Evolutionary conservation across 1,140 invertebrate species (phyloP), one percentile per base, ranked within the genome.

Genomic region (Caenorhabditis latens): DNA sequence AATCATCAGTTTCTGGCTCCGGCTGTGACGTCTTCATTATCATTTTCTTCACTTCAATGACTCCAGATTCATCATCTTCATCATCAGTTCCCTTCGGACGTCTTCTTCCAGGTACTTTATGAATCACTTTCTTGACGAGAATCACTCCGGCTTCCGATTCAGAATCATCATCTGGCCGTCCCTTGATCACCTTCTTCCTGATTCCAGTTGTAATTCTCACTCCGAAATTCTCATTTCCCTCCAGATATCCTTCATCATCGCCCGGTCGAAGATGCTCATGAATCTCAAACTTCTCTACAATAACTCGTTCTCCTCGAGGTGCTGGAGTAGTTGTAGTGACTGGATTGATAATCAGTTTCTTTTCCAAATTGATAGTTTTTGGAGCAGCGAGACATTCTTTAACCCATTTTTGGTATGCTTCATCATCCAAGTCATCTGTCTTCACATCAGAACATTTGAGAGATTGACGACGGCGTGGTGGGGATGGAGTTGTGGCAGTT

Each of bases 221-320:
- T 43, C 67, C 67, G 46, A 75, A 75, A 48, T 48, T 42, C n/a
- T 75, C 67, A 48, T 75, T 75, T 46, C 67, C 67, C n/a, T 75
- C 43, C 67, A 46, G 19, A 75, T 46, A 46, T 75, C 67, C 67
- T 46, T 75, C 67, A 75, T 75, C 67, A n/a, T 75, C 67, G 6
- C 46, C 67, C 24, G 67, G 67, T 14, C 67, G 67, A 46, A 75
- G 42, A 75, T 75, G 67, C 19, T 75, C 43, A 46, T 46, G 14
- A 46, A 75, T 75, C 43, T 43, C 67, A 13, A 75, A 8, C 19
- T 75, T 75, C 67, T 75, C 67, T 1, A 75, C 67, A n/a, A n/a
- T 4, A 8, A 75, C 67, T 19, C 11, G 46, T 24, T 75, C 67
- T 46, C 67, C 67, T 21, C 43, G 13, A 75, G 32, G 32, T 8